Evolutionary conservation across 2,113 vertebrate species (phyloP), one percentile per base, ranked within the genome.

Genomic region (Cyanocitta stelleri): DNA sequence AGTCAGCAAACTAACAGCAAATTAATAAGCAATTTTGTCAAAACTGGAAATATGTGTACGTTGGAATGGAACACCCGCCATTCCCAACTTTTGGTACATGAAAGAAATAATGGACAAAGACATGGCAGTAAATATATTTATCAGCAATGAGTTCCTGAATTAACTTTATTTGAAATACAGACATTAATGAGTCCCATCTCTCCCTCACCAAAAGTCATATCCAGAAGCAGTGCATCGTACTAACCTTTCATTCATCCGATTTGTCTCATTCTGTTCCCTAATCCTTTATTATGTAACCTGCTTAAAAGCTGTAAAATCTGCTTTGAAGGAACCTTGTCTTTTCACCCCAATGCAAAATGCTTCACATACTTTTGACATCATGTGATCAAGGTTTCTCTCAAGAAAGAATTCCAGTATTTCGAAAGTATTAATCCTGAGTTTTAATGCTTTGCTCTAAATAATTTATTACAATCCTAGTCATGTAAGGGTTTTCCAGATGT

Each of bases 231-330:
- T 39, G 76, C 90, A 90, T 80, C 75, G 71, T 32, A 33, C 79
- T 90, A 92, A 86, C 90, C 75, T 77, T 75, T n/a, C 93, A 94
- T 86, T 96, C 95, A 95, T 93, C 85, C 37, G 63, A 95, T 95
- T 96, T 96, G 64, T 90, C 90, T 91, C 92, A 74, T 88, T 96
- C 93, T 77, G 86, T 6, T 95, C 88, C 76, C 95, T 96, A 96
- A 97, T 96, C 94, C 93, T 88, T 71, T 64, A 93, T 96, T 96
- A 96, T 32, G 58, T 90, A 96, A 95, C 93, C 92, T 81, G 93
- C 92, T 97, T 97, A 95, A 96, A 94, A 92, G 83, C 95, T 93
- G 72, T 39, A 95, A 96, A 97, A 94, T 94, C 85, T 93, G 92
- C 85, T 94, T 95, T 85, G 92, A 95, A 92, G 85, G 76, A 95